These are phyloP conservation scores for Drosophila kanekoi DNA, from an alignment of 2,888 invertebrate species.

Conservation along the genomic window DNA sequence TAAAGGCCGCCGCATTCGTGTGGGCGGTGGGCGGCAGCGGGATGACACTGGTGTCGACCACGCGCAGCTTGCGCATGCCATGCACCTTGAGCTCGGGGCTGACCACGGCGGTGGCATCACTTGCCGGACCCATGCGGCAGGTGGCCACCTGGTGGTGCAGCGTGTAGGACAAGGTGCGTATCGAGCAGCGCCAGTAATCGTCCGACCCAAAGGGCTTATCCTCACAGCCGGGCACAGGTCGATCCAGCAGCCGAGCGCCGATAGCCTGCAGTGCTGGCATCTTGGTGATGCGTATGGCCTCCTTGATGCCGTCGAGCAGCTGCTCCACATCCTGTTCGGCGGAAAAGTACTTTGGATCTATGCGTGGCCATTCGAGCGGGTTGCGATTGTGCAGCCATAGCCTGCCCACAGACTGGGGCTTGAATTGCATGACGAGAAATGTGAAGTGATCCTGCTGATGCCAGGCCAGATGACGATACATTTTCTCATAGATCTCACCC, in stretches of 20 bases:
- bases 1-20: constrained; percentile 89
- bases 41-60: constrained; percentile 89
- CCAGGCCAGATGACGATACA: constrained; percentile 86
- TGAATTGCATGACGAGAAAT: constrained; percentile 89
- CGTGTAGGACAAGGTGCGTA: constrained; percentile 87
- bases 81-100: constrained; percentile 88
- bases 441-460: constrained; percentile 87
- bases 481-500: constrained; percentile 86
- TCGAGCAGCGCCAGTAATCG: constrained; percentile 90
- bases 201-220: constrained; percentile 86
- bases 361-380: constrained; percentile 87
- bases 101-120: constrained; percentile 88
- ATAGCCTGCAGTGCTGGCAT: constrained; percentile 87
- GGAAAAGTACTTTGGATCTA: constrained; percentile 86
- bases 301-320: constrained; percentile 87
- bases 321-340: constrained; percentile 85
- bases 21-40: constrained; percentile 89
- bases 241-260: constrained; percentile 86
- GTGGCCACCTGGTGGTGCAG: constrained; percentile 89
- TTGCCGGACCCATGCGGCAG: constrained; percentile 89
- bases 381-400: constrained; percentile 89
- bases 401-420: constrained; percentile 90
- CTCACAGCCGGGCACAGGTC: constrained; percentile 86
- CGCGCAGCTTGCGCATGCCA: constrained; percentile 87
- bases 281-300: constrained; percentile 87